A percentile compares a stretch with the other conserved stretches of the same genome.
Evolutionary conservation across 1,140 invertebrate species (phyloP).

Genomic region (Phortica variegata): DNA sequence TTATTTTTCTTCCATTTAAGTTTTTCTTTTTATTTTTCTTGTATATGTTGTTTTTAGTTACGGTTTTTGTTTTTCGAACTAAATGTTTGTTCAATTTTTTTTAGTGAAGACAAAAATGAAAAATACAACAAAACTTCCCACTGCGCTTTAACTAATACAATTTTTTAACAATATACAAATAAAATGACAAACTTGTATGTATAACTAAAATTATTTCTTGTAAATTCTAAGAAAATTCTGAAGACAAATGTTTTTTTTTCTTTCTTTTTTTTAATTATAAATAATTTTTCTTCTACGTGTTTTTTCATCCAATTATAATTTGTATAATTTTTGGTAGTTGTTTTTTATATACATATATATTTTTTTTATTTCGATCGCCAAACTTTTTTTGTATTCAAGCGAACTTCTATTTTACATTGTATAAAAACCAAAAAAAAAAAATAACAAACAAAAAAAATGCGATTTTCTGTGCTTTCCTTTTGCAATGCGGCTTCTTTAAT

Average conservation of each 20-base stretch:
- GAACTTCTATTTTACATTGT: too few relatives aligned
- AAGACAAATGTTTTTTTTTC: too few relatives aligned
- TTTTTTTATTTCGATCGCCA: too few relatives aligned
- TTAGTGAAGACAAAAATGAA: conserved; percentile 50
- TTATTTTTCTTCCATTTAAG: conserved; percentile 7
- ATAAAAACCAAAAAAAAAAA: too few relatives aligned
- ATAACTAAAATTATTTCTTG: conserved; percentile 23
- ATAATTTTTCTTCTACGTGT: too few relatives aligned
- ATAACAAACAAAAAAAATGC: too few relatives aligned
- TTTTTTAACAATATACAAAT: conserved; percentile 18
- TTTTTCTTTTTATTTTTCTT: conserved; percentile 22
- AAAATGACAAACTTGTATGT: conserved; percentile 48
- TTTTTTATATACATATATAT: too few relatives aligned
- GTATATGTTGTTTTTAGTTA: conserved; percentile 20
- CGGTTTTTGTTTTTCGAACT: conserved; percentile 24
- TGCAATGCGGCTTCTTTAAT: conserved; percentile 1
- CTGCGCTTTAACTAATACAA: conserved; percentile 53
- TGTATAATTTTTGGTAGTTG: too few relatives aligned
- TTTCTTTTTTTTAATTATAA: too few relatives aligned
- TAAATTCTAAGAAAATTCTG: too few relatives aligned
- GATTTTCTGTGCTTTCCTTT: not conserved
- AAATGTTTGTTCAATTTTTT: conserved; percentile 37
- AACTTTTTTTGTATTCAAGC: too few relatives aligned
- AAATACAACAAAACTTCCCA: conserved; percentile 58
- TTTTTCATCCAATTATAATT: too few relatives aligned